Base-by-base conservation (phyloP, 2,113 vertebrate genomes). In the Epinephelus lanceolatus region DNA sequence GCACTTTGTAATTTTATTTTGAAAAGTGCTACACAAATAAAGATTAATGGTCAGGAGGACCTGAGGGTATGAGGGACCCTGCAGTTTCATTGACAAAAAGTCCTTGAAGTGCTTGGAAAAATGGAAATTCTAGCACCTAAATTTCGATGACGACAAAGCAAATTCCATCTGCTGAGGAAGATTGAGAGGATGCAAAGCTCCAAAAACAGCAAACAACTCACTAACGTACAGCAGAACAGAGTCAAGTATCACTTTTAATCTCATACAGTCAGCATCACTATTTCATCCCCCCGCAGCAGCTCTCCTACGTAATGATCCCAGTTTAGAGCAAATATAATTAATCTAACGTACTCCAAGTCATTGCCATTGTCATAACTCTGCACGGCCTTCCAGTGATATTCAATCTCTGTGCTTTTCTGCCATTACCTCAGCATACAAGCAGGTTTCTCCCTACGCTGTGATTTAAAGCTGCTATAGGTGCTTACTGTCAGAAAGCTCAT, bases 401-500 rank as follows among this genome's bases (percentile, higher is more conserved):
- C 77, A 57, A 21, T 45, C 72, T 47, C 14, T 18, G 51, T 61
- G 40, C 49, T 0, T 19, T 17, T 23, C n/a, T 80, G 73, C 27
- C n/a, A 63, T 79, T 51, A 60, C 75, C 53, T 27, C 59, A 52
- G 47, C 62, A 57, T 73, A 18, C 15, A 7, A 23, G 61, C 42
- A 53, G 52, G 27, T 62, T 84, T 56, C 10, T 74, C 81, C 72
- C 15, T 7, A 30, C 1, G 18, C 71, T 6, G 55, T 71, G 59
- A 89, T 90, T 83, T 79, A 83, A 77, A 85, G 47, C 78, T 51
- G 74, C 80, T 67, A 49, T 70, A 79, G 76, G 78, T 23, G 52
- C 77, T 75, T n/a, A 76, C 71, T 78, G 77, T 74, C 76, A 88
- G 21, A 74, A 86, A 81, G 40, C 73, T 75, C 55, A 86, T 90